Conservation (phyloP, 2,888 invertebrate species). For the Calliscelio sp. region DNA sequence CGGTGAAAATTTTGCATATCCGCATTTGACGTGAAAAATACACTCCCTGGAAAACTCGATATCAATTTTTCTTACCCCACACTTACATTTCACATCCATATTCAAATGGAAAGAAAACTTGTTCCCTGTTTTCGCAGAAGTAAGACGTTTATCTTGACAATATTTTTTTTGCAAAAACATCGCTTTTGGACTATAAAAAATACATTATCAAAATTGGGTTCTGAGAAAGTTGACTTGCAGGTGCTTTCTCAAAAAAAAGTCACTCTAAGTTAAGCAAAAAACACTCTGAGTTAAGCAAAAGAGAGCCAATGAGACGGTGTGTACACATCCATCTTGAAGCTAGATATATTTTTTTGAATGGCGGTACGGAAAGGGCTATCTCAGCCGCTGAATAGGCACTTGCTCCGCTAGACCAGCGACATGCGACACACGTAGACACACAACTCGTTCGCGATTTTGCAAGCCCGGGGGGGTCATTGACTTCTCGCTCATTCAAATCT, state of each 20-base stretch:
- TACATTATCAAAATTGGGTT: constrained; percentile 8
- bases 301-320: constrained; percentile 62
- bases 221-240: no score
- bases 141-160: no score
- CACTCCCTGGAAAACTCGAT: not conserved
- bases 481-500: constrained; percentile 65
- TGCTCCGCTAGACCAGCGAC: constrained; percentile 80
- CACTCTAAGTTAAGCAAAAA: no score
- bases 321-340: constrained; percentile 64
- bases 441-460: constrained; percentile 69
- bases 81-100: no score
- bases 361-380: constrained; percentile 65
- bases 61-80: not conserved
- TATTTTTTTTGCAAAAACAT: not conserved
- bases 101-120: no score
- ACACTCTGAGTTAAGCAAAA: constrained; percentile 59
- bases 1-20: constrained; percentile 8
- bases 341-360: constrained; percentile 67
- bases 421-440: constrained; percentile 74
- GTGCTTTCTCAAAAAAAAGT: no score
- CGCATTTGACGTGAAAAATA: not conserved
- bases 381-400: constrained; percentile 81
- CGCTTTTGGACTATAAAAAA: not conserved
- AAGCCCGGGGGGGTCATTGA: constrained; percentile 70
- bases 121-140: no score